Conservation (phyloP, 2,888 invertebrate species). For the Cephus pulcher region DNA sequence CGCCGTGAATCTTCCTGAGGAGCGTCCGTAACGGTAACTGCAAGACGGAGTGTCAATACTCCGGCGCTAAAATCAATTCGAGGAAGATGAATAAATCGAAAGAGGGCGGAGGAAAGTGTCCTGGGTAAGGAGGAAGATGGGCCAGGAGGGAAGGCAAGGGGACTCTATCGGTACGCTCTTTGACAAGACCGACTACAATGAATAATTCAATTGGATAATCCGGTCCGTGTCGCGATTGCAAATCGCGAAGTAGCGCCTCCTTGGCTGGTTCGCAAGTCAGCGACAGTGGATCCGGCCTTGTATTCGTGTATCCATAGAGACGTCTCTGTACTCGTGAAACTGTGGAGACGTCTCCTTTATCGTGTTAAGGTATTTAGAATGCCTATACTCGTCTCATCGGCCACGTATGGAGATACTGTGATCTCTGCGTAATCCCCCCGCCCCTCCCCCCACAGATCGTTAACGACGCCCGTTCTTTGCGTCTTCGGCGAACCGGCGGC, state of each 20-base stretch:
- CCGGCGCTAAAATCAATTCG: neutral
- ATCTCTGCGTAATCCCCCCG: constrained; percentile 11
- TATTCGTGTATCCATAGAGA: neutral
- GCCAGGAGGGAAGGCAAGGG: neutral
- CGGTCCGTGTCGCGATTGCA: constrained; percentile 59
- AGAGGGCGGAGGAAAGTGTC: neutral
- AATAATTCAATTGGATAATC: constrained; percentile 63
- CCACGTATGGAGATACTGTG: neutral
- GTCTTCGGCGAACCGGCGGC: constrained; percentile 31
- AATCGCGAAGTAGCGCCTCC: constrained; percentile 35
- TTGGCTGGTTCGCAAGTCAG: neutral
- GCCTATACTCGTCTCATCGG: constrained; percentile 15
- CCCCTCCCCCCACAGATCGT: neutral
- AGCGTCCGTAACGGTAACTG: neutral
- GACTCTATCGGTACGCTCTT: constrained; percentile 47
- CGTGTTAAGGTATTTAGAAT: constrained; percentile 26
- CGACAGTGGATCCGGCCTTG: neutral
- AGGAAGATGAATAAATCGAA: neutral
- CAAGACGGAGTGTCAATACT: neutral
- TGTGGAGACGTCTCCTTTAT: constrained; percentile 7
- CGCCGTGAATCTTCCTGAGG: neutral
- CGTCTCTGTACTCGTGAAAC: neutral
- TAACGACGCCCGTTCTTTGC: constrained; percentile 19
- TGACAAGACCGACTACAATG: constrained; percentile 61
- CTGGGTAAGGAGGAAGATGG: neutral